phyloP scores from a whole-genome alignment of 2,113 vertebrate species.

The Mormyrus lacerda region DNA sequence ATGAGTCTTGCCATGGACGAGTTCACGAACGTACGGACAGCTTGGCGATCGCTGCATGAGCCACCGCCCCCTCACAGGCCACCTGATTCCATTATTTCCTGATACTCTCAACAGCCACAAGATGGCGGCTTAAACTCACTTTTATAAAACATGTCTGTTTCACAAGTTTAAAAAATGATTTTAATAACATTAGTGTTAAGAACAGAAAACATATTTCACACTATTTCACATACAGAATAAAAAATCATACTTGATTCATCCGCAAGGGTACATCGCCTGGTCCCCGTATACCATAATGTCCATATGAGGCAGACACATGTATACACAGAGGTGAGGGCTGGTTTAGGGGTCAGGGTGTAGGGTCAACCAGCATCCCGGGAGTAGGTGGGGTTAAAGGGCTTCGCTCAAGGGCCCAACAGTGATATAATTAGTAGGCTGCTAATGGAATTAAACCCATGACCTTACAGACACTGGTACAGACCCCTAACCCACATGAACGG shows the following conservation, averaged over 20 bases:
- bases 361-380: not conserved
- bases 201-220: not conserved
- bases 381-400: not conserved
- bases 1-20: not conserved
- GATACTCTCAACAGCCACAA: not conserved
- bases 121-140: not conserved
- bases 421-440: not conserved
- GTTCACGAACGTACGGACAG: not conserved
- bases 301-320: not conserved
- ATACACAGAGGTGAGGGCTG: not conserved
- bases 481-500: not conserved
- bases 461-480: not conserved
- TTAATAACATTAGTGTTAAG: not conserved
- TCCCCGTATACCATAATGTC: not conserved
- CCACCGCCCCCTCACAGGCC: not conserved
- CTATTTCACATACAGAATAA: not conserved
- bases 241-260: not conserved
- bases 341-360: not conserved
- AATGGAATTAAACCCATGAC: not conserved
- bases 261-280: not conserved
- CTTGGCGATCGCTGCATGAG: not conserved
- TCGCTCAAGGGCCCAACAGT: not conserved
- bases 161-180: not conserved
- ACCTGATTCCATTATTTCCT: not conserved
- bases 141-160: not conserved